Percentiles rank a stretch among this genome's conserved stretches.
phyloP scores from a whole-genome alignment of 2,888 invertebrate species.

The Aspidapion aeneum region DNA sequence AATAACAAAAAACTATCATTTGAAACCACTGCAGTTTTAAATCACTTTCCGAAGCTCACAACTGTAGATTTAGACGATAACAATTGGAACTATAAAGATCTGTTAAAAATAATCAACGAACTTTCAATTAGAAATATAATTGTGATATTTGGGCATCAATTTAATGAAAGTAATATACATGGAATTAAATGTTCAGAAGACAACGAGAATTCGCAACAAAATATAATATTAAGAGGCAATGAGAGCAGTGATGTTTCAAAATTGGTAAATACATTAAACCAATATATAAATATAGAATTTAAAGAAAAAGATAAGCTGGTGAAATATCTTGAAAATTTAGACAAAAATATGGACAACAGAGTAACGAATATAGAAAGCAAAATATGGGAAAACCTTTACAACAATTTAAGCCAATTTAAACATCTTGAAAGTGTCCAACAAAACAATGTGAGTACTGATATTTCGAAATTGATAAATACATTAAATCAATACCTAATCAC shows the following conservation, averaged over 20 bases:
- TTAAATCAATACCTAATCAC: not conserved
- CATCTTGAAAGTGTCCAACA: not conserved
- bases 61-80: not conserved
- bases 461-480: not conserved
- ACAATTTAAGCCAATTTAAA: not conserved
- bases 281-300: not conserved
- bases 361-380: not conserved
- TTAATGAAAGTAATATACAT: not conserved
- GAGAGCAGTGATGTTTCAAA: not conserved
- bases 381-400: not conserved
- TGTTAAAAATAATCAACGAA: not conserved
- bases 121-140: not conserved
- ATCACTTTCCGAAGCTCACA: not conserved
- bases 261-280: not conserved
- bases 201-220: constrained; percentile 27
- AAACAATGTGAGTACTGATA: not conserved
- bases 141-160: not conserved
- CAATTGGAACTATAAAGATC: not conserved
- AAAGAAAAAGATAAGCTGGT: not conserved
- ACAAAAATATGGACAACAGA: not conserved
- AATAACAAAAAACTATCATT: not conserved
- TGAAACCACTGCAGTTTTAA: not conserved
- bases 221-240: not conserved
- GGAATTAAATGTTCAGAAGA: not conserved
- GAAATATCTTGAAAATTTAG: not conserved